Evolutionary conservation across 23 tunicate genomes (phyloP), one percentile per base, ranked within the genome.

Genomic region (Styela plicata): DNA sequence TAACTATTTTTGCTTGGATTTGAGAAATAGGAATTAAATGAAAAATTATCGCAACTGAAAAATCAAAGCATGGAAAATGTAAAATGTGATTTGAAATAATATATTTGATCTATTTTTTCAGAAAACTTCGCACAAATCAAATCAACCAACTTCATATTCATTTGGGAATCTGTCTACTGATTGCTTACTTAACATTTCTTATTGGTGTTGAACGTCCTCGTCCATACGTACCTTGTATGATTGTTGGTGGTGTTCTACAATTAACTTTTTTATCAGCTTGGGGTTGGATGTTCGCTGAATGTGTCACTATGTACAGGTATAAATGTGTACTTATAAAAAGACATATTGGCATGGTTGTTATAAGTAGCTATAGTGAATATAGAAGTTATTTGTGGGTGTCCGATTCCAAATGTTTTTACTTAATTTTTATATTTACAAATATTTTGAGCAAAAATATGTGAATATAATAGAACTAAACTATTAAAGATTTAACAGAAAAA

Each of bases 251-350:
- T 18, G 24, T 67, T 67, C 30, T 67, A 18, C 71, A 67, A 67
- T 27, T 67, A 13, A 18, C 31, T 16, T 67, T 67, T 1, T 29
- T 67, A 24, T 67, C 71, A 18, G 71, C 71, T 67, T 67, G 71
- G 71, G 71, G 71, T 25, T 67, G 71, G 71, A 27, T 25, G 31
- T 27, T 67, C 22, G 71, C 31, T 67, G 71, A 67, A 67, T 16
- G 71, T 1, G 24, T 67, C 13, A 27, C 31, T 0, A 27, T 67
- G 2, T 67, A 67, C 2, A 67, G 71, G 71, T 67, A 67, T 13
- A 67, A 19, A 22, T 67, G 13, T 44, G 57, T 44, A 5, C 57
- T 5, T 44, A 5, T 5, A 5, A 5, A 5, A 5, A 5, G 57
- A 44, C 57, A 44, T 44, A 44, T 44, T 5, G 57, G 57, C n/a